Conservation (phyloP, 2,113 vertebrate genomes). For the Dasypus novemcinctus region DNA sequence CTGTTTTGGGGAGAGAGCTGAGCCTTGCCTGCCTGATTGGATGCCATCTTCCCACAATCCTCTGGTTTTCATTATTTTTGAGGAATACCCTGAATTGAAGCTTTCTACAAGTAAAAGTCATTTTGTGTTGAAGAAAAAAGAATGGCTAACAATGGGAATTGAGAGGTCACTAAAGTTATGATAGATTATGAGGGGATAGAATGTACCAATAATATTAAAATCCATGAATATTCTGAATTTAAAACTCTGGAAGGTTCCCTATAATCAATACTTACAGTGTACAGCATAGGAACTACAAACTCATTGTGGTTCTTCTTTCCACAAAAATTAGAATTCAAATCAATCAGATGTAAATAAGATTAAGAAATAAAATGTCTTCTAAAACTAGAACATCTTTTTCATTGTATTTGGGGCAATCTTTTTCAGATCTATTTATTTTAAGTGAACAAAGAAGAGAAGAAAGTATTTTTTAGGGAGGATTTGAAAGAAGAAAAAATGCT, state of each 20-base stretch:
- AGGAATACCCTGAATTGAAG: not conserved
- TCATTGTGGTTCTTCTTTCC: not conserved
- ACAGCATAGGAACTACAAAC: not conserved
- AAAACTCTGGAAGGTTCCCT: not conserved
- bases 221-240: not conserved
- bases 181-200: not conserved
- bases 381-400: constrained; percentile 40
- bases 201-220: not conserved
- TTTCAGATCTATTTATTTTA: not conserved
- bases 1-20: too few relatives aligned
- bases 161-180: not conserved
- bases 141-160: not conserved
- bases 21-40: too few relatives aligned
- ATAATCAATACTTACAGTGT: not conserved
- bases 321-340: not conserved
- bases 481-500: not conserved
- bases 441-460: not conserved
- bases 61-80: not conserved
- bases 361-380: constrained; percentile 19
- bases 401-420: not conserved
- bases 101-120: constrained; percentile 14
- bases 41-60: too few relatives aligned
- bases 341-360: not conserved
- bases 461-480: constrained; percentile 12
- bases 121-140: not conserved